Base-by-base conservation (phyloP, 2,113 vertebrate species). In the Beaufortia kweichowensis region DNA sequence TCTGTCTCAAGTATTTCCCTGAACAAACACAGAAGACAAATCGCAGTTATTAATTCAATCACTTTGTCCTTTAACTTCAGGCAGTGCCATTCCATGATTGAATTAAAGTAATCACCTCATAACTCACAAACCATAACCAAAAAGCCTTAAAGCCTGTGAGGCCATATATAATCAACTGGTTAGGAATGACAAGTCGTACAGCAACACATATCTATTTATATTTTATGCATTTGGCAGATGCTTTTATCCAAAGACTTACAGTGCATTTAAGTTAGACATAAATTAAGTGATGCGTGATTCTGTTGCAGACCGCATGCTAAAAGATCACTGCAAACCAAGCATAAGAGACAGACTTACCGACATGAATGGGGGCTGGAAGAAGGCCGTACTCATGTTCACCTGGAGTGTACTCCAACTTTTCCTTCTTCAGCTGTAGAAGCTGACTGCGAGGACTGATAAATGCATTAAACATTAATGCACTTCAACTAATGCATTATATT, bases 1-100 rank as follows among this genome's bases (percentile, higher is more conserved):
- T 98, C 87, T 98, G 96, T 92, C 97, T 94, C 81, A 98, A 92
- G 89, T 99, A 99, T 88, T 99, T 99, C 33, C 97, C 97, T 98
- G 90, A 55, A 79, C 39, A 10, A 35, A 14, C 11, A 79, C 8
- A 23, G 12, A 73, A 71, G 76, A 24, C 21, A 61, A 84, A 79
- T 26, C 15, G 64, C n/a, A 29, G 78, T 80, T 64, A 78, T 55
- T 61, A 64, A 55, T 55, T 26, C 15, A 72, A 41, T 53, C 53
- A 24, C 76, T 41, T 33, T 12, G 29, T 74, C 33, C 17, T 64
- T 71, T 65, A 71, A 65, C 39, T 59, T 23, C 6, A 65, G 66
- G 46, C 46, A 46, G 31, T 1, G 6, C 26, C n/a, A 33, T 41
- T 68, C 23, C n/a, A 76, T 53, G 72, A 77, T 57, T 26, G 56